Evolutionary conservation across 2,113 vertebrate genomes (phyloP).

Genomic region (Burhinus oedicnemus): DNA sequence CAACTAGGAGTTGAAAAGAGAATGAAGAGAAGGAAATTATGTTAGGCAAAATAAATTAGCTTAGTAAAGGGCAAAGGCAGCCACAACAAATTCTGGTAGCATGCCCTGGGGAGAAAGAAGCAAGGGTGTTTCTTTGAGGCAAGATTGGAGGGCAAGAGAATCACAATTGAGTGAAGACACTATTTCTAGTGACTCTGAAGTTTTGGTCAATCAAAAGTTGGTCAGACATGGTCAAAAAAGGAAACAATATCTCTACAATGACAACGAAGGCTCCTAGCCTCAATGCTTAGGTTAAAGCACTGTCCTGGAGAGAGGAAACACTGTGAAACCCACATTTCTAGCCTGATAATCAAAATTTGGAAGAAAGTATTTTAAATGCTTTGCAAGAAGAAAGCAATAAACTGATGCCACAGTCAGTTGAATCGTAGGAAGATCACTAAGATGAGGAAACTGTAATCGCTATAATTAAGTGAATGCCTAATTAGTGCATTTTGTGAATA

Average conservation of each 20-base stretch:
- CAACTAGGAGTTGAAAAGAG: neutral
- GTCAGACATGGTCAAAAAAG: neutral
- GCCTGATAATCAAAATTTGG: neutral
- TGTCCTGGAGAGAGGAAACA: neutral
- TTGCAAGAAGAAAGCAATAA: slow-evolving; percentile 36
- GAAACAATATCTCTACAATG: neutral
- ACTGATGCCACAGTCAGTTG: slow-evolving; percentile 36
- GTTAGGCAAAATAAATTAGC: neutral
- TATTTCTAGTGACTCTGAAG: neutral
- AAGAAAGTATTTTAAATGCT: neutral
- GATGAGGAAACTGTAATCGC: slow-evolving; percentile 61
- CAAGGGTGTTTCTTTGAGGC: neutral
- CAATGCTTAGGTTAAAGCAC: neutral
- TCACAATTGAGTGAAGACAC: neutral
- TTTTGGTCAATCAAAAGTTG: neutral
- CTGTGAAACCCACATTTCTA: neutral
- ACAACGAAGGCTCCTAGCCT: neutral
- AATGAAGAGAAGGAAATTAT: neutral
- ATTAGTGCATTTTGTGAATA: slow-evolving; percentile 62
- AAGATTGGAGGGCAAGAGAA: neutral
- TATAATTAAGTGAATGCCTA: slow-evolving; percentile 66
- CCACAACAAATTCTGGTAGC: neutral
- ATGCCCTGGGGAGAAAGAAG: neutral
- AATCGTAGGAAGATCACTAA: slow-evolving; percentile 46
- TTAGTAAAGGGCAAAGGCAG: neutral